Evolutionary conservation across 23 tunicate genomes (phyloP), one percentile per base, ranked within the genome.

Genomic region (Styela clava): DNA sequence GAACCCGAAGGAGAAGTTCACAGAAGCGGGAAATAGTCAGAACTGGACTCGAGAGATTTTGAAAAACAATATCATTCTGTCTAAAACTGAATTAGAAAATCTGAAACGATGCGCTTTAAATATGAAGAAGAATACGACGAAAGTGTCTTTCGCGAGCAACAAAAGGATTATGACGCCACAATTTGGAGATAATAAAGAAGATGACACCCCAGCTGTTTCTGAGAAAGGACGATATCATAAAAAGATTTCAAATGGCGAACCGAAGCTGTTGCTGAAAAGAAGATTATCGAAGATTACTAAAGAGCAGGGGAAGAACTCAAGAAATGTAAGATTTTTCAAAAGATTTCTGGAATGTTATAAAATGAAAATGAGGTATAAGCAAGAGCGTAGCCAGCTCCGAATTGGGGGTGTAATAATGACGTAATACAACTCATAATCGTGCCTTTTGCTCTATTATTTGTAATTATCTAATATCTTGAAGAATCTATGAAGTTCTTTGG

Each of bases 31-130:
- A 44, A 44, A 44, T 7, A 1, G 71, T 67, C 24, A 18, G 22
- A 67, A 67, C 16, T 67, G 71, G 71, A 67, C 31, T 27, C 30
- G 71, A 67, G 71, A 67, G 22, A 22, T 67, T 67, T 0, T 67
- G 0, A 67, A 67, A 1, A 29, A 29, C 30, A 67, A 67, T 25
- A 67, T 67, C 22, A 44, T 44, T 12, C 12, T 44, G 12, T 44
- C 56, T 7, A 44, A 44, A 7, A 12, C 56, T 5, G 56, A 44
- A 12, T 12, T 44, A 5, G 56, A 12, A 44, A 44, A 44, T 44
- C 12, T 44, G 56, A 44, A 44, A 44, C 56, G 56, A 44, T 44
- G 56, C 12, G 56, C 56, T 44, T 44, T 44, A 12, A 44, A 44
- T 44, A 44, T 44, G 56, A 44, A 12, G 56, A 44, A 44, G 56